A percentile compares a stretch with the other conserved stretches of the same genome.
These are phyloP conservation scores for Meteorus cinctellus DNA, from an alignment of 2,888 invertebrate species.

Conservation along the genomic window DNA sequence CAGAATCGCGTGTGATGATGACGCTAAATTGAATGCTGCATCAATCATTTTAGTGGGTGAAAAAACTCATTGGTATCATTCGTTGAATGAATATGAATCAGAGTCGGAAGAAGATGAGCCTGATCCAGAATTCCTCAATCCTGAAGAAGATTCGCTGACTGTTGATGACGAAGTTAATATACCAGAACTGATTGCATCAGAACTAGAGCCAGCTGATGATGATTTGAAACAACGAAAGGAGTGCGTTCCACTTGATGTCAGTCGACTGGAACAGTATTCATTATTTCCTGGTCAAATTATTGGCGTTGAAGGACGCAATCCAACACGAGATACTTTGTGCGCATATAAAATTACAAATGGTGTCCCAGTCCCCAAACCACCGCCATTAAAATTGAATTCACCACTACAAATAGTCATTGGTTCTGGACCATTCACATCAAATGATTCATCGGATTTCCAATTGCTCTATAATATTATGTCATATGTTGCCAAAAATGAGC, in stretches of 20 bases:
- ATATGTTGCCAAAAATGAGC: slow-evolving; percentile 80
- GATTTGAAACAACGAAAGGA: slow-evolving; percentile 21
- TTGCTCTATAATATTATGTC: slow-evolving; percentile 86
- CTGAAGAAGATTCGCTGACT: neutral
- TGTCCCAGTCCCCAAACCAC: slow-evolving; percentile 72
- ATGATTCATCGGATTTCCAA: slow-evolving; percentile 84
- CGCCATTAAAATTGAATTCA: slow-evolving; percentile 71
- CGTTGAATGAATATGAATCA: slow-evolving; percentile 15
- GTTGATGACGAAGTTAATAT: neutral
- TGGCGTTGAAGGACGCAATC: slow-evolving; percentile 83
- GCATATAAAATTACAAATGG: slow-evolving; percentile 80
- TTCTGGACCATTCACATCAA: slow-evolving; percentile 87
- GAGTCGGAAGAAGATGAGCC: slow-evolving; percentile 11
- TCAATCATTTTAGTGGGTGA: slow-evolving; percentile 58
- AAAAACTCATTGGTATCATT: slow-evolving; percentile 44
- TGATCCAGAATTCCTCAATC: neutral
- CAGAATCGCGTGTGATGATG: slow-evolving; percentile 84
- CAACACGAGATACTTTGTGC: slow-evolving; percentile 80
- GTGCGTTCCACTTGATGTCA: slow-evolving; percentile 76
- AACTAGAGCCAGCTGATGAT: neutral
- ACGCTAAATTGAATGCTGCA: slow-evolving; percentile 67
- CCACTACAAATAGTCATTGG: slow-evolving; percentile 81
- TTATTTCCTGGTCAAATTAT: slow-evolving; percentile 88
- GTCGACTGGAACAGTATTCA: slow-evolving; percentile 77
- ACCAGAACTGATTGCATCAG: neutral